Evolutionary conservation across 2,113 vertebrate species (phyloP), one percentile per base, ranked within the genome.

Genomic region (Cephalophus harveyi): DNA sequence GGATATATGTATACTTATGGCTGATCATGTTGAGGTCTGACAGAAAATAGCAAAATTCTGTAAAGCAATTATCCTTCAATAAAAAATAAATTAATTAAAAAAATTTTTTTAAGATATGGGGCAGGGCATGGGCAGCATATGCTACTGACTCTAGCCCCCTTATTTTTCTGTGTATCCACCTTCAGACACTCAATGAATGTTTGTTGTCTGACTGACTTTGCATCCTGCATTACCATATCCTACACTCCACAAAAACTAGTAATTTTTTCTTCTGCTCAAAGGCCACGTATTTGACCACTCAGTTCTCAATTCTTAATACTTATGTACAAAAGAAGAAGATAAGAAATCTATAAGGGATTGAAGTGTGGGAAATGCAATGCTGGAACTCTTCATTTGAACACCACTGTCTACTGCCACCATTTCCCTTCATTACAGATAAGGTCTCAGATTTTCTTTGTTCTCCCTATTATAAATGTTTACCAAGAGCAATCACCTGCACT

Each of bases 381-480:
- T 71, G 59, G 71, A 94, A 57, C 1, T 21, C 23, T 95, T 78
- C 23, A 95, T 81, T 81, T 90, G 64, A 93, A 62, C 55, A 83
- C 78, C 5, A 15, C 23, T 64, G 62, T 64, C 91, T 92, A 94
- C 12, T 19, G 16, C n/a, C n/a, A 36, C 48, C 1, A 27, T 88
- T 97, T 95, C 19, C 82, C 85, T 88, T 91, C 67, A 57, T 95
- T 93, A 48, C 36, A 88, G 74, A 89, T 12, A 82, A 59, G 12
- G 40, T 88, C 48, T 60, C 76, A 88, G 16, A 88, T 86, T 92
- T 96, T 86, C 36, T 96, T 93, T 84, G 85, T 81, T 94, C 19
- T 55, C 48, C 50, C 62, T 81, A 57, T 17, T 7, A 2, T 86
- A 78, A 92, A 91, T 88, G n/a, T 87, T 97, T 96, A 96, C 28